A percentile compares a stretch with the other conserved stretches of the same genome.
These are phyloP conservation scores for Polymixis lichenea DNA, from an alignment of 2,888 invertebrate species.

Conservation along the genomic window DNA sequence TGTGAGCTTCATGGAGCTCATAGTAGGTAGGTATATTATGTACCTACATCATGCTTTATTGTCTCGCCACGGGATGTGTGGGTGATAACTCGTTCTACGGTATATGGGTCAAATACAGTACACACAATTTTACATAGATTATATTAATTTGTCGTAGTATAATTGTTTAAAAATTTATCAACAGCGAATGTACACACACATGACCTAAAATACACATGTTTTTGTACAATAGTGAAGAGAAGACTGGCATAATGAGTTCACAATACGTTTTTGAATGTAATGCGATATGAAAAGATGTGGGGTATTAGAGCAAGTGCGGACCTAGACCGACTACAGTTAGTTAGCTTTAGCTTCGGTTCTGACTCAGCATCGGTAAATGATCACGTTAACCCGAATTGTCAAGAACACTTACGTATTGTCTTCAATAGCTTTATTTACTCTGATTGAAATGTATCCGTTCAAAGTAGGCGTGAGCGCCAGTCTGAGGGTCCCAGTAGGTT, in stretches of 20 bases:
- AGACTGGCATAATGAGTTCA: constrained; percentile 78
- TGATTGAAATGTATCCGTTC: constrained; percentile 69
- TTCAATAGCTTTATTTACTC: constrained; percentile 73
- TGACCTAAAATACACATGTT: constrained; percentile 68
- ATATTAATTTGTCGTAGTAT: constrained; percentile 55
- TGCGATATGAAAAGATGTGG: constrained; percentile 84
- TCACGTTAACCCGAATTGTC: constrained; percentile 81
- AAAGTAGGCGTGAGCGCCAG: constrained; percentile 10
- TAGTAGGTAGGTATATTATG: background rate
- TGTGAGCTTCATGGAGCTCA: constrained; percentile 71
- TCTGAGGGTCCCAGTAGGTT: background rate
- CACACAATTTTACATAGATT: constrained; percentile 35
- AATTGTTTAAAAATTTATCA: constrained; percentile 50
- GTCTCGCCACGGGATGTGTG: constrained; percentile 75
- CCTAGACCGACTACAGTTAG: constrained; percentile 83
- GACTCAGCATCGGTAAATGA: constrained; percentile 82
- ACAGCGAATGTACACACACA: constrained; percentile 56
- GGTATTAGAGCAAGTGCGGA: constrained; percentile 84
- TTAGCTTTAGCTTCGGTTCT: constrained; percentile 79
- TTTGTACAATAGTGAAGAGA: constrained; percentile 71
- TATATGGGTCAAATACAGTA: constrained; percentile 72
- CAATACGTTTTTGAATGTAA: constrained; percentile 79
- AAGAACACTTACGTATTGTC: constrained; percentile 75
- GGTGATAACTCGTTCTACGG: constrained; percentile 69
- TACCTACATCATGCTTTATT: constrained; percentile 77